Base-by-base conservation (phyloP, 2,113 vertebrate species). In the Takifugu bimaculatus region DNA sequence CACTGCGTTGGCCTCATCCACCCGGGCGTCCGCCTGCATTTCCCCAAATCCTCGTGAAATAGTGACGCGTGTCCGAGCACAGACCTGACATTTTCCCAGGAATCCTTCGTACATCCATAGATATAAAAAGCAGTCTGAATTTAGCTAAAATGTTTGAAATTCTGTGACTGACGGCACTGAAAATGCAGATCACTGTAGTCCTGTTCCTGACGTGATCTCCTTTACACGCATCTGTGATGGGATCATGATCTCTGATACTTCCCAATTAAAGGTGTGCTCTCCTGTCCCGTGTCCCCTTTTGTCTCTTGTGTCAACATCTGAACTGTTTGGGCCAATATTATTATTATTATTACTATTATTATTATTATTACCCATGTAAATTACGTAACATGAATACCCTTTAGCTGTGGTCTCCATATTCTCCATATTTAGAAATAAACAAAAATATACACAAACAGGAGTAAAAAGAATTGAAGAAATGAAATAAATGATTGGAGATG, bases 221-320 rank as follows among this genome's bases (percentile, higher is more conserved):
- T 86, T 70, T 81, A 69, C 81, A 84, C 81, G 75, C 63, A 75
- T 61, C 73, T 84, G 78, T 80, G 67, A 71, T 7, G 60, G 67
- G 58, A 64, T 70, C 14, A 57, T 75, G 65, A 52, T 78, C 72
- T 78, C 72, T 68, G 68, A 80, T 70, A 72, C 67, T 72, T 82
- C 82, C 68, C 66, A 88, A 85, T 87, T 85, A 87, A 80, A 80
- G 7, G 57, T 77, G 73, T 74, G 73, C 75, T 72, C 80, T 76
- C 60, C 66, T 78, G 50, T 58, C 13, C 50, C 25, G 1, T 47
- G 32, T 77, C 60, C 60, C 54, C 53, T 60, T 57, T 77, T 45
- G 5, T 29, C 3, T 29, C 29, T 5, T 29, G 29, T 5, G 29
- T 29, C 29, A 20, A 20, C 20, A 20, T 20, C 20, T 20, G 20